Base-by-base conservation (phyloP, 2,888 invertebrate genomes). In the Heliconius aoede region DNA sequence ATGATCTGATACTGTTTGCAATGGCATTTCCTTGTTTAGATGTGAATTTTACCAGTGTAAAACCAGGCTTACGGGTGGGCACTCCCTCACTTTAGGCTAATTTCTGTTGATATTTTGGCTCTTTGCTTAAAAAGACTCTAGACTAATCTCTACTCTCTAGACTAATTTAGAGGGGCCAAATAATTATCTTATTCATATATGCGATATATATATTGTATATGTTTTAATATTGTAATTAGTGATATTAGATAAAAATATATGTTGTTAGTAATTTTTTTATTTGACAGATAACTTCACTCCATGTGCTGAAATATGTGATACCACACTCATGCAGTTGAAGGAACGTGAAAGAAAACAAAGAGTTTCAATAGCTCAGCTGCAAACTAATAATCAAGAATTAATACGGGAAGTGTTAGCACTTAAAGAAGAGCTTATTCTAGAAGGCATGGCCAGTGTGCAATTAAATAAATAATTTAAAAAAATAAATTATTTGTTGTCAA, bases 381-480 rank as follows among this genome's bases (percentile, higher is more conserved):
- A 92, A 82, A 81, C 78, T 24, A 89, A 87, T 73, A 90, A 90
- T 78, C 90, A 89, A 74, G 86, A 90, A 36, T 79, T 92, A 28
- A 79, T 92, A 4, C 82, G 84, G 28, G 90, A 91, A 83, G 83
- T 91, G 11, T 51, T 88, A n/a, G 81, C 85, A 61, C 78, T 91
- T 11, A 91, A 91, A 79, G 91, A 91, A 77, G 89, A 90, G 79
- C 83, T 91, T 24, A 83, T 91, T 77, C 80, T 87, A 21, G 83
- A 84, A 79, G 87, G 88, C 60, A 80, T 87, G 62, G 81, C 81
- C 46, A 76, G 82, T 67, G 64, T 81, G 3, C 62, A 79, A 46
- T 40, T 80, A 61, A 69, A 75, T 73, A 76, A 78, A 46, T 73
- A 73, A 36, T 11, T 32, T 3, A 11, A 36, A 36, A 36, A 11